Evolutionary conservation across 2,888 invertebrate species (phyloP).

Genomic region (Amphimallon solstitiale): DNA sequence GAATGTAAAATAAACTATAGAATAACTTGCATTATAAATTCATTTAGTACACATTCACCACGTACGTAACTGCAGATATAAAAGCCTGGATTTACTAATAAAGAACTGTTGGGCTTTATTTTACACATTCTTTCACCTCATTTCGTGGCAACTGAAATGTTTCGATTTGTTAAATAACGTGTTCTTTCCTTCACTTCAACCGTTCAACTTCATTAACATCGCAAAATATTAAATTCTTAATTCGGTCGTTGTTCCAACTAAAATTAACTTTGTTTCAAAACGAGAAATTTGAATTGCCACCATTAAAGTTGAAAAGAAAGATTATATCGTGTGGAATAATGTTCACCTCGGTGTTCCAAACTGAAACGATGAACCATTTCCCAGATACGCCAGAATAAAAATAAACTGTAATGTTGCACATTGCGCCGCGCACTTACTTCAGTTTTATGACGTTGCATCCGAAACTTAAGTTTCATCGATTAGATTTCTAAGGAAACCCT

Average conservation of each 20-base stretch:
- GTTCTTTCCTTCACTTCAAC: background rate
- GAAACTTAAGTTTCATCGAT: no score
- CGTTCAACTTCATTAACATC: conserved; percentile 5
- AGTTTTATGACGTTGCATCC: background rate
- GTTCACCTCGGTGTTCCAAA: conserved; percentile 1
- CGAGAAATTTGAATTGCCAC: conserved; percentile 9
- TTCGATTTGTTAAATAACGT: no score
- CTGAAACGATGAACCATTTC: background rate
- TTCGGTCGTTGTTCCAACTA: background rate
- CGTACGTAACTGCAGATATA: no score
- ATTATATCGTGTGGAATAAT: conserved; percentile 9
- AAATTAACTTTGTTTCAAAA: conserved; percentile 1
- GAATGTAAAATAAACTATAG: no score
- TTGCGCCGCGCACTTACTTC: background rate
- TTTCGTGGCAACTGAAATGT: no score
- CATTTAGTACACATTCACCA: no score
- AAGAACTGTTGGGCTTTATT: no score
- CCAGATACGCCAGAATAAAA: conserved; percentile 4
- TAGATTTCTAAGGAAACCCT: no score
- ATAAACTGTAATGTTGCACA: conserved; percentile 5
- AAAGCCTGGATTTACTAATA: no score
- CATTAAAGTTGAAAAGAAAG: conserved; percentile 16
- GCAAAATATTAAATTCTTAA: conserved; percentile 10
- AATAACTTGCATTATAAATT: no score
- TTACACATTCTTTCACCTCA: no score